phyloP scores from a whole-genome alignment of 2,888 invertebrate genomes.

The Imbricaverruca yamaguchii region DNA sequence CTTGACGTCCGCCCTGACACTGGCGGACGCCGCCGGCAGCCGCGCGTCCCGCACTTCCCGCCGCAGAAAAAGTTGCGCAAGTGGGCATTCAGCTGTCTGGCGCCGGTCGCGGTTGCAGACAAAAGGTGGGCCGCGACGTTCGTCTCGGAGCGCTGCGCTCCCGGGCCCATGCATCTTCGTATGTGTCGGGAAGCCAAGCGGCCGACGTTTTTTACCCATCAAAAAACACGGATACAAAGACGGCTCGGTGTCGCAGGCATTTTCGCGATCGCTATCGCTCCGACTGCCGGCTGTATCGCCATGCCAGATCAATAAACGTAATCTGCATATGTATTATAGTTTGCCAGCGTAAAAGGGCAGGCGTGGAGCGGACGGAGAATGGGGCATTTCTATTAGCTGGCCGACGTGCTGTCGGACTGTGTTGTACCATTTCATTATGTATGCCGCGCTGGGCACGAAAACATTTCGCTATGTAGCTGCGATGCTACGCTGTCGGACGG shows the following conservation, averaged over 20 bases:
- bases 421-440: neutral
- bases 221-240: slow-evolving; percentile 3
- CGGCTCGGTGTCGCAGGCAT: slow-evolving; percentile 4
- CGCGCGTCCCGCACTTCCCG: neutral
- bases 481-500: too few relatives aligned
- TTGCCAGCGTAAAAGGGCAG: slow-evolving; percentile 3
- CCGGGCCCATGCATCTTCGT: neutral
- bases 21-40: neutral
- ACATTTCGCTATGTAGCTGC: neutral
- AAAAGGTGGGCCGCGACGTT: neutral
- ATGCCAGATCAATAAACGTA: neutral
- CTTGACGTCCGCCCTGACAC: too few relatives aligned
- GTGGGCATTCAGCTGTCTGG: neutral
- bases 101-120: neutral
- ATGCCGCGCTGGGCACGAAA: neutral
- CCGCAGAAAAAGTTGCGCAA: slow-evolving; percentile 16
- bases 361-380: neutral
- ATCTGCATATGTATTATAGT: slow-evolving; percentile 16
- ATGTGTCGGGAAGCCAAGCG: slow-evolving; percentile 13
- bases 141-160: neutral
- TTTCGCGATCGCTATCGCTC: neutral
- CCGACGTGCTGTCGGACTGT: neutral
- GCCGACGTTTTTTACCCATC: neutral
- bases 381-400: neutral
- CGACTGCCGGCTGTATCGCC: neutral